Base-by-base conservation (phyloP, 2,113 vertebrate species). In the Spheniscus mendiculus region DNA sequence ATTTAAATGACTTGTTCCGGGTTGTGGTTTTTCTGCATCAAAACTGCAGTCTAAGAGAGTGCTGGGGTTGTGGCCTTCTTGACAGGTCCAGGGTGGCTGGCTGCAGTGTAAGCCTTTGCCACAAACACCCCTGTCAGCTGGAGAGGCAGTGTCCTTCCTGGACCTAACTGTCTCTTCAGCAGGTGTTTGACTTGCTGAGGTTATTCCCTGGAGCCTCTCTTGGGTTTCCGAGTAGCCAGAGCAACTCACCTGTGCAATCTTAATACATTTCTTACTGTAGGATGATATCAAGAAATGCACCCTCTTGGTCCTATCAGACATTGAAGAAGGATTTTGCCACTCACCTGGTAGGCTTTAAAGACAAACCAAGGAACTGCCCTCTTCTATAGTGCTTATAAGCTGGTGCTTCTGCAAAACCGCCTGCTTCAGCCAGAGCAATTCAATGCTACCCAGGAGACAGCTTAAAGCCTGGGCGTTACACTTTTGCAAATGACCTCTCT, bases 231-330 rank as follows among this genome's bases (percentile, higher is more conserved):
- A 74, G 62, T 34, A 87, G 47, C 47, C 5, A 7, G 42, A 86
- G 71, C 26, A 63, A 71, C 47, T 71, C 1, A 0, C 9, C 11
- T 0, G 0, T 16, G 52, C 53, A 62, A 71, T 62, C 61, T 44
- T 49, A 83, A 23, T 29, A 40, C 9, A 5, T 44, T 66, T 49
- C 65, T 81, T 70, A 30, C 27, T 36, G 44, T n/a, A 83, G 67
- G 25, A 44, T 11, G 3, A 42, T 30, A 38, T 32, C n/a, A 55
- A 87, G 29, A 59, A 72, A 63, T 45, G 25, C 6, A 9, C 19
- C 6, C 44, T 63, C 45, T n/a, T 20, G 32, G n/a, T 63, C 32
- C 36, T 9, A 14, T n/a, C 63, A 49, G 21, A 49, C 52, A 34
- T 14, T 14, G 52, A 71, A 45, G 40, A 70, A 44, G 22, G 38